phyloP scores from a whole-genome alignment of 2,888 invertebrate species.

The Eupithecia inturbata region DNA sequence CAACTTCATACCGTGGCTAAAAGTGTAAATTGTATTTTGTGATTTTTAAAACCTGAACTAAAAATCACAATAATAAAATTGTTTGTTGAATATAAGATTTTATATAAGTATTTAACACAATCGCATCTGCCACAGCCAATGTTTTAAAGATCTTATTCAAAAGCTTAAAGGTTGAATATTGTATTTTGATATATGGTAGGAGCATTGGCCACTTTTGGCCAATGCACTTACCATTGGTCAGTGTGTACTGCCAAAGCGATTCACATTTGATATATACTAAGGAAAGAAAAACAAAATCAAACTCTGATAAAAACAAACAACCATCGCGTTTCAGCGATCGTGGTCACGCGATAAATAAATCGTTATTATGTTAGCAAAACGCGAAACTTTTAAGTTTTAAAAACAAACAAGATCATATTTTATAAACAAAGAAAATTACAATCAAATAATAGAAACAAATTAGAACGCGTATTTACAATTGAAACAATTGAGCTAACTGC shows the following conservation, averaged over 20 bases:
- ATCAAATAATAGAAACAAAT: no score
- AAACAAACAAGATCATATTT: background rate
- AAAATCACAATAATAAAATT: no score
- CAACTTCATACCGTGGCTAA: background rate
- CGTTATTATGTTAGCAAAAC: background rate
- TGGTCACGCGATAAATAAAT: no score
- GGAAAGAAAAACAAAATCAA: background rate
- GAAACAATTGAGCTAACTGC: no score
- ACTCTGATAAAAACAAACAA: background rate
- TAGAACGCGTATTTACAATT: no score
- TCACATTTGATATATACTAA: background rate
- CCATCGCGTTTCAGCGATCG: no score
- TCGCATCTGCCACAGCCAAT: background rate
- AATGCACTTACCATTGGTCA: background rate
- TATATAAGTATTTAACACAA: no score
- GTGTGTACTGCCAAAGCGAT: background rate
- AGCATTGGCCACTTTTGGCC: background rate
- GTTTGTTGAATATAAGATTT: no score
- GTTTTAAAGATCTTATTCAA: background rate
- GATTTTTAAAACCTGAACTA: no score
- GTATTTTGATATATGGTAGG: background rate
- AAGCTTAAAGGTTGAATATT: background rate
- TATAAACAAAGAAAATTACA: no score
- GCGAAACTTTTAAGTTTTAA: no score
- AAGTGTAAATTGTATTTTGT: no score